These are phyloP conservation scores for Bubalus kerabau DNA, from an alignment of 2,113 vertebrate genomes.

Conservation along the genomic window DNA sequence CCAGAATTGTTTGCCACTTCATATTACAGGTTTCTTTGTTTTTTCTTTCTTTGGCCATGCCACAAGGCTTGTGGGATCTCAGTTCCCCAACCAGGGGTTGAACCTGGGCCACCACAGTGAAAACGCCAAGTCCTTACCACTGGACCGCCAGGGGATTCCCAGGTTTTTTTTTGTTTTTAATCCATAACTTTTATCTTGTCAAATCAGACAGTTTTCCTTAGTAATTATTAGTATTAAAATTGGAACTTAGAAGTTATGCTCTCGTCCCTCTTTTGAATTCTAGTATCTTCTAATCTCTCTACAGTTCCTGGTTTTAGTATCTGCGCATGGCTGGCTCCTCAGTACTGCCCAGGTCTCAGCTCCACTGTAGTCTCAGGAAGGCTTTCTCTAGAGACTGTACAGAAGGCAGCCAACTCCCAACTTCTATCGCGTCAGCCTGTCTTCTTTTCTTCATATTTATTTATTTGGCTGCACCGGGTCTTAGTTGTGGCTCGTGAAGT, in stretches of 20 bases:
- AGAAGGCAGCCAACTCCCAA: background rate
- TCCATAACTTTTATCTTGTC: background rate
- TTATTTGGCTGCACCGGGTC: background rate
- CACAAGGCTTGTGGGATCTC: background rate
- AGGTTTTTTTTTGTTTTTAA: background rate
- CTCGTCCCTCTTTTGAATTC: background rate
- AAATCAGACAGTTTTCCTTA: background rate
- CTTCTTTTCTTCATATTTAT: background rate
- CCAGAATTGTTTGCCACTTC: background rate
- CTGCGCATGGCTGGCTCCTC: background rate
- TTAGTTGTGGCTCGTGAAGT: background rate
- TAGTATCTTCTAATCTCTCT: background rate
- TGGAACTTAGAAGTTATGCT: background rate
- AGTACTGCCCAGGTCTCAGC: background rate
- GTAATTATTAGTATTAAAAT: background rate
- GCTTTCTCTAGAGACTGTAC: background rate
- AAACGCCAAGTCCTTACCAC: accelerated
- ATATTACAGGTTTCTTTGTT: background rate
- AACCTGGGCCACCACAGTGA: background rate
- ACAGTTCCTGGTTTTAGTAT: background rate
- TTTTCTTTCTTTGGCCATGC: background rate
- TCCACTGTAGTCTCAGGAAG: background rate
- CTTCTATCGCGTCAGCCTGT: background rate
- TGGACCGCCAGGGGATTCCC: background rate
- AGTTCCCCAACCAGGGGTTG: background rate